A percentile compares a stretch with the other conserved stretches of the same genome.
These are phyloP conservation scores for Discoglossus pictus DNA, from an alignment of 2,797 vertebrate species.

Conservation along the genomic window DNA sequence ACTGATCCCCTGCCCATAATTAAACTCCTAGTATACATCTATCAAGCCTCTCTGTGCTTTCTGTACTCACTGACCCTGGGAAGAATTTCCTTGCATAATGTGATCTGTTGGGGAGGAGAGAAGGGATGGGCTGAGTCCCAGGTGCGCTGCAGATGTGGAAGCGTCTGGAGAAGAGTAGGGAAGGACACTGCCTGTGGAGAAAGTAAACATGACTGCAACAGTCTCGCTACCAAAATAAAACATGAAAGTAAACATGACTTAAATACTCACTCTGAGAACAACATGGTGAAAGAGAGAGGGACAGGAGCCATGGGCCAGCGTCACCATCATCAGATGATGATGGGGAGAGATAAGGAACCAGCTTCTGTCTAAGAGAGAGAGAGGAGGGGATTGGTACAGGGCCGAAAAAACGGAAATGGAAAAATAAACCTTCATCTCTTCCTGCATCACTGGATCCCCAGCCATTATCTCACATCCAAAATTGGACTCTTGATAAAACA, in stretches of 20 bases:
- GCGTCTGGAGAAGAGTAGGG: not conserved
- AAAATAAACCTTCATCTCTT: too few relatives aligned
- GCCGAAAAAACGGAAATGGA: too few relatives aligned
- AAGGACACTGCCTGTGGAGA: not conserved
- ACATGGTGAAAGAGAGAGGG: constrained; percentile 38
- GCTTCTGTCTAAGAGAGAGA: constrained; percentile 53
- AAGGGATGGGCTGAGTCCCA: constrained; percentile 63
- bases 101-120: constrained; percentile 56
- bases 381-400: not conserved
- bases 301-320: constrained; percentile 60
- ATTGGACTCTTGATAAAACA: too few relatives aligned
- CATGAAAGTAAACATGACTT: not conserved
- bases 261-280: constrained; percentile 52
- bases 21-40: not conserved
- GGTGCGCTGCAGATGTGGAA: not conserved
- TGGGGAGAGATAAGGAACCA: constrained; percentile 54
- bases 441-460: too few relatives aligned
- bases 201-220: not conserved
- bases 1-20: not conserved
- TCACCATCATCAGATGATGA: constrained; percentile 54
- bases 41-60: not conserved
- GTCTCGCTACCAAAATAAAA: too few relatives aligned
- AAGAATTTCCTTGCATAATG: constrained; percentile 40
- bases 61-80: constrained; percentile 54
- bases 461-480: too few relatives aligned